Percentiles rank a stretch among this genome's conserved stretches.
Conservation (phyloP, 1,140 invertebrate genomes). For the Reticulitermes speratus region DNA sequence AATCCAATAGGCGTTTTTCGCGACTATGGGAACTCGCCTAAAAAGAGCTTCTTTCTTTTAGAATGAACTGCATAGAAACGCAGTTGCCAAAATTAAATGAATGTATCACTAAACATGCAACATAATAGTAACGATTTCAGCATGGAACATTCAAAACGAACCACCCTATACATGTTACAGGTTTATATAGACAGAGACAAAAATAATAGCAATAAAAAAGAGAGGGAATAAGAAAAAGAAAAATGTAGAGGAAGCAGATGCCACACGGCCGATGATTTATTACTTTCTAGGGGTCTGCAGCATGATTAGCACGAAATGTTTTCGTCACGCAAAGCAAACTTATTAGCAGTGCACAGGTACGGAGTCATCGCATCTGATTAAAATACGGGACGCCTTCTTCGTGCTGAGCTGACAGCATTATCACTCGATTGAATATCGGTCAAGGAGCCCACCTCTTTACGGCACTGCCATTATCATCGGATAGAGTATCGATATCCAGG, state of each 20-base stretch:
- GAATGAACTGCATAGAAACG: no score
- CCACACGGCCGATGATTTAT: constrained; percentile 28
- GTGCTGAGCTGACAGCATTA: neutral
- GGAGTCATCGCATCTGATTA: neutral
- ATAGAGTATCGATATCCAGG: no score
- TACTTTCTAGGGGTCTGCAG: constrained; percentile 9
- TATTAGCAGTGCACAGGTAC: constrained; percentile 2
- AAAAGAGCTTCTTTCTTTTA: no score
- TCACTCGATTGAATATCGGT: neutral
- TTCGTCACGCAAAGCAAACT: constrained; percentile 23
- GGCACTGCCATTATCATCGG: no score
- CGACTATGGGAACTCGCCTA: no score
- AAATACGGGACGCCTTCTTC: neutral
- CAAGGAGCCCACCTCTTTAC: neutral
- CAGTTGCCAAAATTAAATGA: no score
- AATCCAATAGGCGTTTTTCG: no score
- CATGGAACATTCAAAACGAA: neutral
- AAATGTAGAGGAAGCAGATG: constrained; percentile 29
- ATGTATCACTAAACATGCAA: no score
- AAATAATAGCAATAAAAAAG: constrained; percentile 25
- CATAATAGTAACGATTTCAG: no score
- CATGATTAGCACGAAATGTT: constrained; percentile 27
- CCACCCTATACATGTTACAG: neutral
- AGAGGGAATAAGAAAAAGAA: constrained; percentile 15
- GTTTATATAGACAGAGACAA: constrained; percentile 1